Evolutionary conservation across 2,888 invertebrate species (phyloP).

Genomic region (Limulus polyphemus): DNA sequence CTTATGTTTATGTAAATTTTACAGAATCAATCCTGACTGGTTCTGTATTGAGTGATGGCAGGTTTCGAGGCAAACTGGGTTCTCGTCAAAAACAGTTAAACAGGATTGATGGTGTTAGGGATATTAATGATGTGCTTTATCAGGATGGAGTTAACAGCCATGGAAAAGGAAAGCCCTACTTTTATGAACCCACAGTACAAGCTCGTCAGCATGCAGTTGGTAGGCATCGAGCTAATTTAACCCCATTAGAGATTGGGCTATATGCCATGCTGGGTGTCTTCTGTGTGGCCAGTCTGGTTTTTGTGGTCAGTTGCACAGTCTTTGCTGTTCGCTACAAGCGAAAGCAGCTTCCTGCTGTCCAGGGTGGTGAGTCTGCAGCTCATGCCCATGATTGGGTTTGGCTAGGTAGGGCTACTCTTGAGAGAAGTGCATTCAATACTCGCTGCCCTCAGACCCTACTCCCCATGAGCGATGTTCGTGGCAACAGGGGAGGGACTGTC

Average conservation of each 20-base stretch:
- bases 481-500: slow-evolving; percentile 44
- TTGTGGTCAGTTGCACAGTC: slow-evolving; percentile 87
- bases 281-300: slow-evolving; percentile 82
- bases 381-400: slow-evolving; percentile 85
- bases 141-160: slow-evolving; percentile 18
- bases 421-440: slow-evolving; percentile 36
- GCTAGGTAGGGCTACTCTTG: slow-evolving; percentile 68
- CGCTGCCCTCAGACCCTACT: slow-evolving; percentile 35
- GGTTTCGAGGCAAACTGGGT: slow-evolving; percentile 6
- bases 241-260: slow-evolving; percentile 88
- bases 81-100: slow-evolving; percentile 1
- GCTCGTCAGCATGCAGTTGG: slow-evolving; percentile 55
- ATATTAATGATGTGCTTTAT: slow-evolving; percentile 15
- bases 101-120: slow-evolving; percentile 10
- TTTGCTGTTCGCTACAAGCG: slow-evolving; percentile 51
- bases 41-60: slow-evolving; percentile 64
- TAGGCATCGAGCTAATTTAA: slow-evolving; percentile 43
- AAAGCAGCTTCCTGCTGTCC: slow-evolving; percentile 28
- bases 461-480: slow-evolving; percentile 38
- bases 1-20: slow-evolving; percentile 78
- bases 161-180: slow-evolving; percentile 12
- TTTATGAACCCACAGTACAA: slow-evolving; percentile 46
- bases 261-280: slow-evolving; percentile 87
- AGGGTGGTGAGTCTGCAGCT: slow-evolving; percentile 38
- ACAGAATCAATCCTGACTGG: slow-evolving; percentile 41